Evolutionary conservation across 2,888 invertebrate species (phyloP), one percentile per base, ranked within the genome.

Genomic region (Rhabditophanes sp.): DNA sequence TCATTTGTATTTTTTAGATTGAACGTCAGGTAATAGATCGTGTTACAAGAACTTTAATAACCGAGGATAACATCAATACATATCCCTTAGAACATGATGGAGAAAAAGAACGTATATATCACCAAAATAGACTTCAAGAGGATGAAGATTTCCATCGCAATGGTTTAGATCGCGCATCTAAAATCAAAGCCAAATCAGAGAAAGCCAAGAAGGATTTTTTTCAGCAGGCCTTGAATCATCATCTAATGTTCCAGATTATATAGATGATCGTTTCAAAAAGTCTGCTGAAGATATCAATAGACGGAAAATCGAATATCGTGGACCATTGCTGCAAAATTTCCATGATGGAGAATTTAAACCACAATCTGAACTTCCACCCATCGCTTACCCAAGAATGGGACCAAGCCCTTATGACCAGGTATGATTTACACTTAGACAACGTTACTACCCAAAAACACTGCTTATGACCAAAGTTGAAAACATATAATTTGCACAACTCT

Each of bases 241-340:
- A 8, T 16, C 17, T 27, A 8, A 12, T 5, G 17, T 29, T 44
- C 33, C 35, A 48, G 49, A 49, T 20, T 28, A 34, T 1, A 25
- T 42, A 7, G 29, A 24, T 3, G 53, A 56, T 6, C 49, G 51
- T 5, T 47, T 51, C 37, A 48, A 49, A 27, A 56, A 54, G 25
- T 59, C 58, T 7, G 48, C 46, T 8, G 58, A 57, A 21, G 57
- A 60, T 26, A 27, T 60, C 11, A 33, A 42, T 14, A 30, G 24
- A 23, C 30, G 45, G 1, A 35, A 32, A 12, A 33, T 46, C 6
- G 60, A 60, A 20, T 55, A 54, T 37, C 50, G 64, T 8, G 64
- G 64, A 3, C 64, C 64, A 4, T 45, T 65, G 22, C 53, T 64
- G 14, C 53, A 56, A 39, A 49, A 53, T 25, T 63, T 63, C 50